Percentiles rank a stretch among this genome's conserved stretches.
These are phyloP conservation scores for Phragmatobia fuliginosa DNA, from an alignment of 2,888 invertebrate genomes.

Conservation along the genomic window DNA sequence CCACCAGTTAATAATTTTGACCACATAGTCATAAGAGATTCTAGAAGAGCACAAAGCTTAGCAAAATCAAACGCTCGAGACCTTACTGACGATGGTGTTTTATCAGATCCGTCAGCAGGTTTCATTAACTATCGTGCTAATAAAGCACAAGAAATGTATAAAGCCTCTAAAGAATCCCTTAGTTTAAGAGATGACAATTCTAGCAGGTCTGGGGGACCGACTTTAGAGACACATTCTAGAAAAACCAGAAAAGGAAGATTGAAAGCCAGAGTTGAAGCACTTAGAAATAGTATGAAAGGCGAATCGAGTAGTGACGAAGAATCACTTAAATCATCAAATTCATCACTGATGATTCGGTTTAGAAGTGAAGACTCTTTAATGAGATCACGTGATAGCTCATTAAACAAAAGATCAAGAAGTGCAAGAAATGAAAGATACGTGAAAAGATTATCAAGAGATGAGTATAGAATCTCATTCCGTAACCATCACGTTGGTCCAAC, in stretches of 20 bases:
- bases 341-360: constrained; percentile 89
- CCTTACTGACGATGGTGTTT: constrained; percentile 82
- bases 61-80: constrained; percentile 75
- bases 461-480: constrained; percentile 61
- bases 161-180: constrained; percentile 75
- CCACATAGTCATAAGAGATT: constrained; percentile 88
- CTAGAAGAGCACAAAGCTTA: constrained; percentile 82
- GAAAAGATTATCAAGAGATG: constrained; percentile 91
- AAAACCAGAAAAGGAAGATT: constrained; percentile 87
- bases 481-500: constrained; percentile 34
- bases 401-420: constrained; percentile 89
- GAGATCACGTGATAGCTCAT: constrained; percentile 86
- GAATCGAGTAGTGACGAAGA: constrained; percentile 91
- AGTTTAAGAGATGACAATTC: constrained; percentile 73
- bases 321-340: constrained; percentile 88
- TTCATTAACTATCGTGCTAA: constrained; percentile 76
- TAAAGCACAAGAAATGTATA: constrained; percentile 71
- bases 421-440: constrained; percentile 94
- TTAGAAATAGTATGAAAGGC: constrained; percentile 87
- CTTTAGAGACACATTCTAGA: constrained; percentile 83
- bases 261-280: constrained; percentile 90
- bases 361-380: constrained; percentile 90
- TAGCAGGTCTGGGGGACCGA: constrained; percentile 76
- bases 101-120: constrained; percentile 87
- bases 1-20: constrained; percentile 88